Base-by-base conservation (phyloP, 1,140 invertebrate species). In the Himalopsyche phryganea region DNA sequence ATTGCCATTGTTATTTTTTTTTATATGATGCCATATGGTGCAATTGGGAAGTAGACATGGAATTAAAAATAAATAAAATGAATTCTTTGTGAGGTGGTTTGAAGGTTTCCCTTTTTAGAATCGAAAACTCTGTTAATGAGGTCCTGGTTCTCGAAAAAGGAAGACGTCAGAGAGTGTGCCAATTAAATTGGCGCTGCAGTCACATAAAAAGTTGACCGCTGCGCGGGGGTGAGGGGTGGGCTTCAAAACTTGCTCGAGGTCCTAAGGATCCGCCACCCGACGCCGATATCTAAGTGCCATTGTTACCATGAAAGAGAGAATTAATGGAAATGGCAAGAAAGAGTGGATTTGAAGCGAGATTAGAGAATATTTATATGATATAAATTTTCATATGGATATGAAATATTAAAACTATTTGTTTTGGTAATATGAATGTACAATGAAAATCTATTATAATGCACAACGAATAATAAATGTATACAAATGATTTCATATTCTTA, bases 121-220 rank as follows among this genome's bases (percentile, higher is more conserved):
- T 9, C 23, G 23, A 28, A 28, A 28, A 28, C 23, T 28, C 23
- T 9, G 23, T 28, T 28, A 28, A 28, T 28, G 23, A 28, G 23
- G 23, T 28, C 23, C 23, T 9, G 23, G 9, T 3, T 28, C 23
- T 28, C 23, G 23, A 58, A 62, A 57, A 61, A 62, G 44, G 60
- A 62, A 61, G 60, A 58, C 51, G 55, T 54, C 48, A 55, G 45
- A 17, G 33, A 54, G 50, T 63, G 56, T 56, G 52, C 61, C 61
- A 63, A 63, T 60, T 63, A 59, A 63, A 60, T 57, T 48, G 56
- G 47, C 52, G 50, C 32, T 46, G 61, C 40, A 19, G 47, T 46
- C 14, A 45, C 46, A 50, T 50, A 57, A 48, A 57, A 57, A 50
- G 17, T 54, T 40, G 50, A 33, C 42, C 45, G 50, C 32, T 28